phyloP scores from a whole-genome alignment of 1,140 invertebrate species.

The Schlechtendalia chinensis region DNA sequence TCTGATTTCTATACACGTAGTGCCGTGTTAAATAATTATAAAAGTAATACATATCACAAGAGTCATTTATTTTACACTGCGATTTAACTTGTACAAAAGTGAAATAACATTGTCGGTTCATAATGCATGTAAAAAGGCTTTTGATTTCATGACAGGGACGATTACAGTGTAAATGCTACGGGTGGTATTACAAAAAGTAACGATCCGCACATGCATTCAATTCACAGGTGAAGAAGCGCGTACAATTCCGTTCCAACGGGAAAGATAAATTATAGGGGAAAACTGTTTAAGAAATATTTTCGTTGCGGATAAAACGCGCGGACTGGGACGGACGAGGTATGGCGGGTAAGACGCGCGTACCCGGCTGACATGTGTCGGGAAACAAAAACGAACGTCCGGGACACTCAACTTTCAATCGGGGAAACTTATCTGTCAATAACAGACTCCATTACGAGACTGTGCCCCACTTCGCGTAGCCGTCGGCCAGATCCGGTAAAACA shows the following conservation, averaged over 20 bases:
- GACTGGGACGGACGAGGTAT: not conserved
- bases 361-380: slow-evolving; percentile 37
- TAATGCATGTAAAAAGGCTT: no score
- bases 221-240: not conserved
- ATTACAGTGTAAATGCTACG: no score
- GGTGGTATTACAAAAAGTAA: not conserved
- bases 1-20: no score
- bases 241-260: not conserved
- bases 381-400: slow-evolving; percentile 48
- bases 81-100: no score
- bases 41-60: no score
- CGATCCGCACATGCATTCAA: not conserved
- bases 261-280: slow-evolving; percentile 18
- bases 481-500: slow-evolving; percentile 41
- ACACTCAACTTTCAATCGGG: slow-evolving; percentile 47
- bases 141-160: no score
- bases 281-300: slow-evolving; percentile 19
- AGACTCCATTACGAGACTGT: slow-evolving; percentile 36
- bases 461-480: slow-evolving; percentile 10
- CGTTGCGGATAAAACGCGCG: not conserved
- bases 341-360: not conserved
- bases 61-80: no score
- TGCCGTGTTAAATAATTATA: no score
- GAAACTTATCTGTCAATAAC: slow-evolving; percentile 49
- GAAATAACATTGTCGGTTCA: no score